Conservation (phyloP, 2,797 vertebrate species). For the Sebastes itinus region DNA sequence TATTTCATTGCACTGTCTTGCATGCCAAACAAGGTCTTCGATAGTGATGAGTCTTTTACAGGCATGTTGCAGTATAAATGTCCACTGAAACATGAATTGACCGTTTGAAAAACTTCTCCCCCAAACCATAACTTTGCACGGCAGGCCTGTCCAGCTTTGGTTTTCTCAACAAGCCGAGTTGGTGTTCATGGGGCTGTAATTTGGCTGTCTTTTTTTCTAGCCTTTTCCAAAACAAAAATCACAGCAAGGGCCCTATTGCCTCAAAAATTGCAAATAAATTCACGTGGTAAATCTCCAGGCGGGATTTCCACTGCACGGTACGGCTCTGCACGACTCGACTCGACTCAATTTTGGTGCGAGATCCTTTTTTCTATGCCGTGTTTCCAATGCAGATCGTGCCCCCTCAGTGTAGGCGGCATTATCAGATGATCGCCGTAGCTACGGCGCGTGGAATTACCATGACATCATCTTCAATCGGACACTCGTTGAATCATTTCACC, state of each 20-base stretch:
- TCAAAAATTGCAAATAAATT: not conserved
- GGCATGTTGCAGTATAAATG: constrained; percentile 12
- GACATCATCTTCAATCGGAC: too few species aligned
- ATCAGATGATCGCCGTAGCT: too few species aligned
- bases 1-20: constrained; percentile 18
- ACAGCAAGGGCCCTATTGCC: not conserved
- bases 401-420: too few species aligned
- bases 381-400: too few species aligned
- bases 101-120: too few species aligned
- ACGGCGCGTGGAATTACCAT: too few species aligned
- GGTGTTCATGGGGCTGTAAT: not conserved
- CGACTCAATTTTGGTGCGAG: too few species aligned
- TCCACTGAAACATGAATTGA: not conserved
- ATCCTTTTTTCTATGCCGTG: too few species aligned
- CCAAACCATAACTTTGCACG: not conserved
- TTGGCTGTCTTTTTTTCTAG: not conserved
- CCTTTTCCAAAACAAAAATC: not conserved
- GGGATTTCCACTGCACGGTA: too few species aligned
- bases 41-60: constrained; percentile 11
- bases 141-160: not conserved
- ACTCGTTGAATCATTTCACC: too few species aligned
- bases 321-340: too few species aligned
- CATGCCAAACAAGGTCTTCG: constrained; percentile 6
- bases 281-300: too few species aligned
- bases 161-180: not conserved